Percentiles rank a stretch among this genome's conserved stretches.
These are phyloP conservation scores for Mamestra configurata DNA, from an alignment of 1,140 invertebrate species.

Conservation along the genomic window DNA sequence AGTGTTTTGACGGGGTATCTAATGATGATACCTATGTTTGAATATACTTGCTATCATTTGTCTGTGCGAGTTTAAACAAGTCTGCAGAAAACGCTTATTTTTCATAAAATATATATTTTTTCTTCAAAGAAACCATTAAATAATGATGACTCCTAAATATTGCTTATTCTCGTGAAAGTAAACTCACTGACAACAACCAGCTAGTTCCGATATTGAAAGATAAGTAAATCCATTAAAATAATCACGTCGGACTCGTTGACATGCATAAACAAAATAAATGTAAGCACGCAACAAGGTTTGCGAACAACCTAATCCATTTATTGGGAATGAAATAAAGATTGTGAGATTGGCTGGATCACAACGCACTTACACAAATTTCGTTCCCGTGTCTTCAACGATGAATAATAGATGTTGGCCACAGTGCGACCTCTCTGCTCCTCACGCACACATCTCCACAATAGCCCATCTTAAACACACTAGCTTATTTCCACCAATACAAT, in stretches of 20 bases:
- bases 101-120: too few relatives aligned
- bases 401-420: conserved; percentile 82
- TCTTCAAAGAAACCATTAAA: too few relatives aligned
- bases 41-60: too few relatives aligned
- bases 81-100: too few relatives aligned
- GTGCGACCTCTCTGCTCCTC: conserved; percentile 59
- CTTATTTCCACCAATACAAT: conserved; percentile 47
- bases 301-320: conserved; percentile 84
- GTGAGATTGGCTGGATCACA: conserved; percentile 83
- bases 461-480: conserved; percentile 51
- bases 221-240: conserved; percentile 20
- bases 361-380: conserved; percentile 86
- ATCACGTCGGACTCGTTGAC: not conserved
- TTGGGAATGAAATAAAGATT: conserved; percentile 84
- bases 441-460: conserved; percentile 10
- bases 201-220: not conserved
- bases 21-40: not conserved
- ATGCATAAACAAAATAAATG: conserved; percentile 65
- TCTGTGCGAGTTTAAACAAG: too few relatives aligned
- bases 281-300: conserved; percentile 75
- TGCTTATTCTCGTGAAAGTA: too few relatives aligned
- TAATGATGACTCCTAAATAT: too few relatives aligned
- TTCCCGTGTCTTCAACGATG: conserved; percentile 82
- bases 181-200: not conserved
- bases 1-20: not conserved